phyloP scores from a whole-genome alignment of 2,888 invertebrate genomes.

The Diploptera punctata region DNA sequence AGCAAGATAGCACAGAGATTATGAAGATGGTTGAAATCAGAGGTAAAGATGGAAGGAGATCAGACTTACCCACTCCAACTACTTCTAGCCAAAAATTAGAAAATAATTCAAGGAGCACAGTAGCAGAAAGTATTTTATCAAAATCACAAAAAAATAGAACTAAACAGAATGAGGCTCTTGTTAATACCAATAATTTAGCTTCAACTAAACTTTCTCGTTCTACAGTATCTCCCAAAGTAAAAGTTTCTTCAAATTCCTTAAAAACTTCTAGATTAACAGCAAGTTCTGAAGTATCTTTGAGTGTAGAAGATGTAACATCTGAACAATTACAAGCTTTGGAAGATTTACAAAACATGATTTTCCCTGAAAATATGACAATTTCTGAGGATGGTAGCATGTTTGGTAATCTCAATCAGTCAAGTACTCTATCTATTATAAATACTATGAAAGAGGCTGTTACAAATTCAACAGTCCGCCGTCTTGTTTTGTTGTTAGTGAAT shows the following conservation, averaged over 20 bases:
- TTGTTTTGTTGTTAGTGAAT: constrained; percentile 77
- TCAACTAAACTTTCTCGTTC: no score
- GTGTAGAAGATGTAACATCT: not conserved
- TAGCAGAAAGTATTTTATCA: no score
- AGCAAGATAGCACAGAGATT: no score
- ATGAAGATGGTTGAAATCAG: no score
- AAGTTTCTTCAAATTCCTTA: not conserved
- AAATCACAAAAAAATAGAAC: no score
- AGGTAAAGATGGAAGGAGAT: no score
- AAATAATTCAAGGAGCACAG: no score
- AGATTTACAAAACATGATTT: constrained; percentile 23
- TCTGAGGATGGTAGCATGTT: constrained; percentile 75
- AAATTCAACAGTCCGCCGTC: constrained; percentile 65
- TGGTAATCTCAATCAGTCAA: constrained; percentile 75
- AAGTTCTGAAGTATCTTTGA: not conserved
- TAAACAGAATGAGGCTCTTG: no score
- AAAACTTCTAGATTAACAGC: not conserved
- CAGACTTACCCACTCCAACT: no score
- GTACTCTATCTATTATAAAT: constrained; percentile 74
- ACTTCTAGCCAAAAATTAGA: no score
- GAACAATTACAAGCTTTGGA: constrained; percentile 28
- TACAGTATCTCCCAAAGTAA: not conserved
- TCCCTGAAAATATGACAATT: not conserved
- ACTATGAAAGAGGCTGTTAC: constrained; percentile 67
- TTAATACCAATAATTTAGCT: no score